phyloP scores from a whole-genome alignment of 2,797 vertebrate genomes.

The Meriones psammophilus region DNA sequence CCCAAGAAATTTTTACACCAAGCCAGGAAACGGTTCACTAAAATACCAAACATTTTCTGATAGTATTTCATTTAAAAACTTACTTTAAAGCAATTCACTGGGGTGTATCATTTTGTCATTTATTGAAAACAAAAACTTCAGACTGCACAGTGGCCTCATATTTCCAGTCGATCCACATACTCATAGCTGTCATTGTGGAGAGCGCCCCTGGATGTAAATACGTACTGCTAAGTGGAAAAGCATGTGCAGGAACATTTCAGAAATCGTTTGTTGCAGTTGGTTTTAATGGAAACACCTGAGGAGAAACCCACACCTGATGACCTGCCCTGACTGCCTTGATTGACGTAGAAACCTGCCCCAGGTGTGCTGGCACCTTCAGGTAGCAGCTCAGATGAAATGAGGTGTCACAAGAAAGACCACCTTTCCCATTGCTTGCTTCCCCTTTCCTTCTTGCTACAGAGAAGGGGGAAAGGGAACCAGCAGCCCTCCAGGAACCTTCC shows the following conservation, averaged over 20 bases:
- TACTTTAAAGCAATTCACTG: not conserved
- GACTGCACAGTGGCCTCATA: not conserved
- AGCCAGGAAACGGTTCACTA: not conserved
- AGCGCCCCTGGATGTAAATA: not conserved
- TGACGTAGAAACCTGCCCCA: not conserved
- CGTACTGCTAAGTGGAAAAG: not conserved
- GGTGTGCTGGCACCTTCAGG: too few species aligned
- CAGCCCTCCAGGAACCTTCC: not conserved
- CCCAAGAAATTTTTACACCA: not conserved
- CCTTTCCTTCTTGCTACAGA: not conserved
- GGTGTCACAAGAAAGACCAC: too few species aligned
- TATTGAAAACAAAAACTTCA: not conserved
- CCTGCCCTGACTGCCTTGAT: not conserved
- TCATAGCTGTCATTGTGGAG: not conserved
- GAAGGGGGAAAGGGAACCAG: not conserved
- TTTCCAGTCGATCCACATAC: not conserved
- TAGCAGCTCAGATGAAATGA: not conserved
- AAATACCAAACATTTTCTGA: not conserved
- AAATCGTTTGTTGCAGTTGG: not conserved
- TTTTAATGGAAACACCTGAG: too few species aligned
- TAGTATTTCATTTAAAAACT: not conserved
- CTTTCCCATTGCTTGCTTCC: not conserved
- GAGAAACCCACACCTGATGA: not conserved
- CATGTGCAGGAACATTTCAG: not conserved
- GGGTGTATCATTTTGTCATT: not conserved